Evolutionary conservation across 2,888 invertebrate genomes (phyloP), one percentile per base, ranked within the genome.

Genomic region (Leptura quadrifasciata): DNA sequence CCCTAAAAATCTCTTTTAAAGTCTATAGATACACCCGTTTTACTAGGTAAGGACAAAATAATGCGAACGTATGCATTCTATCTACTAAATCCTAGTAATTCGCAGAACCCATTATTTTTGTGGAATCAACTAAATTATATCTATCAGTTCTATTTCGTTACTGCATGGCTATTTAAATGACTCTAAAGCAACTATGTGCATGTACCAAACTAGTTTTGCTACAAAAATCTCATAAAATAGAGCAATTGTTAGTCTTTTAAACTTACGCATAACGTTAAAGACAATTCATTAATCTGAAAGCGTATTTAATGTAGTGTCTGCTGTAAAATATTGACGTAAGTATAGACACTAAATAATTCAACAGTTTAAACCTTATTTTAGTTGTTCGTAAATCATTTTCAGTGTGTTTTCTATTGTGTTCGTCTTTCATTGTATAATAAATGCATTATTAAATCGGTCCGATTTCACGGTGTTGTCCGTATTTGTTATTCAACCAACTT

Each of bases 381-480:
- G 67, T 58, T 52, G 69, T 57, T 63, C 76, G 77, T 80, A 80
- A 80, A 80, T 80, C 80, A 80, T 80, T 74, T 65, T 77, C 72
- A 67, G 74, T 74, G 74, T 71, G 77, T 77, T 74, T 71, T 74
- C 80, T 73, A 79, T 80, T 80, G 76, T 80, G 79, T 76, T 74
- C 77, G 79, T 80, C 81, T 74, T 74, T 78, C 78, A 71, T 78
- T 63, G 72, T 64, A 80, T 81, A 81, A 81, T 79, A 78, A 80
- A 81, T 80, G 80, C 77, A 69, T 79, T 78, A 81, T 81, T 80
- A 81, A 81, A 80, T 80, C 80, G 76, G 76, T 64, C 78, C 80
- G 80, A 80, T 80, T 80, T 80, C 80, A 80, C 80, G 80, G 80
- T 77, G 80, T 80, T 79, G 80, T 80, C 77, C 77, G 76, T 80